Evolutionary conservation across 1,140 invertebrate species (phyloP), one percentile per base, ranked within the genome.

Genomic region (Sinella curviseta): DNA sequence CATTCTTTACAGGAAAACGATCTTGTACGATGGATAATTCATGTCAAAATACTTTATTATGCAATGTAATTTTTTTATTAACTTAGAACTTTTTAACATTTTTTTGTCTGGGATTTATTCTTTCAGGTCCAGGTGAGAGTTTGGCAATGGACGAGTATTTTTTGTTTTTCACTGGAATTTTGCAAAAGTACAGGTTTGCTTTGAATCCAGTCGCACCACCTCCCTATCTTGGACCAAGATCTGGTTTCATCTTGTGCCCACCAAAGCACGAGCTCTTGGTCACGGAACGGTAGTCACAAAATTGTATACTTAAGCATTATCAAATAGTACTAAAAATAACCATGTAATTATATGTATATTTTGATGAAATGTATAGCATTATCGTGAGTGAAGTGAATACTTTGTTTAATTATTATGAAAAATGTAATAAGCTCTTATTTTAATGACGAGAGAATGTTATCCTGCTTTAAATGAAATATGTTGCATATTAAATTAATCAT

Each of bases 101-200:
- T 88, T 89, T n/a, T n/a, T n/a, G n/a, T 57, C 86, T 94, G 92
- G 93, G 24, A 65, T n/a, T 78, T 90, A 89, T 77, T 88, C 8
- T 65, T 14, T 65, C 92, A 79, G 95, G 94, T 85, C 90, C 93
- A 0, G 94, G 94, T 0, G 93, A 95, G 86, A 87, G 90, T 0
- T 86, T 95, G 55, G 94, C 94, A 0, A 90, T 89, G 75, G 90
- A 90, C 0, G 92, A 93, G 80, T 84, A 93, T 1, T 95, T 95
- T 84, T 87, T 94, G 26, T 90, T 93, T 60, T 92, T 95, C 76
- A 88, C 90, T 1, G 90, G 90, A 4, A 88, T 95, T 17, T 86
- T 95, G 77, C 92, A 94, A 84, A 85, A 85, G 14, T 90, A 87
- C 81, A 85, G 84, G 20, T 87, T 88, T 36, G 65, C 84, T 35